These are phyloP conservation scores for Listronotus oregonensis DNA, from an alignment of 1,140 invertebrate species.

Conservation along the genomic window DNA sequence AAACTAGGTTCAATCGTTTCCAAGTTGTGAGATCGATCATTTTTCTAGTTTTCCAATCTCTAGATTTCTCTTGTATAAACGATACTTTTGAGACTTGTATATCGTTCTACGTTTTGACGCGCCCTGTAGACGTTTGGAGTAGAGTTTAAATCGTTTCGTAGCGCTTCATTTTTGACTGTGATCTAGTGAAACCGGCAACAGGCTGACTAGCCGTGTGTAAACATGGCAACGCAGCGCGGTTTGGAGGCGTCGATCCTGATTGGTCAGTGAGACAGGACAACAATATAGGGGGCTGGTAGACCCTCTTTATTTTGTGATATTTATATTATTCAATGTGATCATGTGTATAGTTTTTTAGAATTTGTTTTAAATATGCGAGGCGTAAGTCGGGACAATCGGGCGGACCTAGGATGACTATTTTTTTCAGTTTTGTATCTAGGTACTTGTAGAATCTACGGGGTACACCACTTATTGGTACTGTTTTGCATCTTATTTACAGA, in stretches of 20 bases:
- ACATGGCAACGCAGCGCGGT: neutral
- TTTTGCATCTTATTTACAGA: no score
- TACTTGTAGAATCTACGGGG: neutral
- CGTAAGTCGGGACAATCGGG: neutral
- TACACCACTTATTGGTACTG: neutral
- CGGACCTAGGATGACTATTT: neutral
- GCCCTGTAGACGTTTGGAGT: constrained; percentile 1
- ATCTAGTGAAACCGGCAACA: constrained; percentile 10
- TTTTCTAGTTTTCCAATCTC: no score
- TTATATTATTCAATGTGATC: constrained; percentile 34
- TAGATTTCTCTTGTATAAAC: no score
- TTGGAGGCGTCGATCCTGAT: constrained; percentile 7
- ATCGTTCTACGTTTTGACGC: neutral
- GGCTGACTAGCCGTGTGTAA: neutral
- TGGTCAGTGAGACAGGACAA: neutral
- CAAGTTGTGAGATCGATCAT: no score
- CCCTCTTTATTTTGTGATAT: constrained; percentile 25
- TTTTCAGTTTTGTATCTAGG: neutral
- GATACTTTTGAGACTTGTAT: no score
- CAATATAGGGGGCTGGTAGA: no score
- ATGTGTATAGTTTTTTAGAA: constrained; percentile 33
- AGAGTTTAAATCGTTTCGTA: constrained; percentile 6
- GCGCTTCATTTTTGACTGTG: constrained; percentile 25
- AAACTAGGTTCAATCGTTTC: no score
- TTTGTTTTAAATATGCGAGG: constrained; percentile 16